phyloP scores from a whole-genome alignment of 2,888 invertebrate species.

The Tiliacea aurago region DNA sequence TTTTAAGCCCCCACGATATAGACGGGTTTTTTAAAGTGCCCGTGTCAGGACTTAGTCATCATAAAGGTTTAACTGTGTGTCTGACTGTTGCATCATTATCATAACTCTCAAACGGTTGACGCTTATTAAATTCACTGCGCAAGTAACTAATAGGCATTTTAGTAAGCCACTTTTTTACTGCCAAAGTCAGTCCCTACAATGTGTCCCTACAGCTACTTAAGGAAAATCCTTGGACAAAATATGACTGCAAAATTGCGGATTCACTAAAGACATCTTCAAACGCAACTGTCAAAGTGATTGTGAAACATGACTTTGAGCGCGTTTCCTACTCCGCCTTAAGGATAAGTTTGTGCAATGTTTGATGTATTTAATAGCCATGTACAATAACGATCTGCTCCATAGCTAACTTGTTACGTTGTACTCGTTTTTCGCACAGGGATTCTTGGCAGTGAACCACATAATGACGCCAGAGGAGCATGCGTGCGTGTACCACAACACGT shows the following conservation, averaged over 20 bases:
- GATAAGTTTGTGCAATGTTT: slow-evolving; percentile 10
- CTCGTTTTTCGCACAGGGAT: slow-evolving; percentile 53
- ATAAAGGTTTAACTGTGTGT: not conserved
- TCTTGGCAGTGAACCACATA: slow-evolving; percentile 68
- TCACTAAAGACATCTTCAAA: slow-evolving; percentile 12
- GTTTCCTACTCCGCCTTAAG: slow-evolving; percentile 11
- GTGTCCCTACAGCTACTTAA: not conserved
- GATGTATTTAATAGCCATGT: slow-evolving; percentile 40
- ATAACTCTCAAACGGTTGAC: not conserved
- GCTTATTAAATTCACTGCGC: not conserved
- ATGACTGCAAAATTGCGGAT: slow-evolving; percentile 11
- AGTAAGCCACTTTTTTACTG: not conserved
- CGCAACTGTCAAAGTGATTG: not conserved
- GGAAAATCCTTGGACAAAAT: not conserved
- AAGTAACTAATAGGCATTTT: slow-evolving; percentile 1
- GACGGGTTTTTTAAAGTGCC: slow-evolving; percentile 1
- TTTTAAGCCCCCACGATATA: slow-evolving; percentile 16
- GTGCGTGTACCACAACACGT: slow-evolving; percentile 24
- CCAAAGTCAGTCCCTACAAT: not conserved
- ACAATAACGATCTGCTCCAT: slow-evolving; percentile 38
- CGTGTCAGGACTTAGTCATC: not conserved
- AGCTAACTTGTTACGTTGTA: slow-evolving; percentile 44
- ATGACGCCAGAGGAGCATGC: slow-evolving; percentile 64
- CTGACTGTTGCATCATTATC: not conserved
- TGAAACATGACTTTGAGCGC: not conserved